These are phyloP conservation scores for Meandrina meandrites DNA, from an alignment of 92 coral and sea anemone genomes.

Conservation along the genomic window DNA sequence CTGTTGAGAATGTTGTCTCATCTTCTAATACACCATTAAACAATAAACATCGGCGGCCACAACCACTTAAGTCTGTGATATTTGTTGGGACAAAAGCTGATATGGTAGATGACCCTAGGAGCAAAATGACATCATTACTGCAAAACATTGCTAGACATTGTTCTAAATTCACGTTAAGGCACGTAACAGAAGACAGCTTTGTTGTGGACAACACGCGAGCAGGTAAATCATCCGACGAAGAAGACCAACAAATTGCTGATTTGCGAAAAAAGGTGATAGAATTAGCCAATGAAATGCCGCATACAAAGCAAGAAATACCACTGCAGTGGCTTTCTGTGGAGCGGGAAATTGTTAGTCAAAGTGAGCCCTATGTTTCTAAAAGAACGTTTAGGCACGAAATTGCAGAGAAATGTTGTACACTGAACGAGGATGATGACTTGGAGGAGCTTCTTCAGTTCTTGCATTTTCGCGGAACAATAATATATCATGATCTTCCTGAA, in stretches of 20 bases:
- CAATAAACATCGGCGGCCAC: too few relatives aligned
- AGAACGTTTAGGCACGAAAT: background rate
- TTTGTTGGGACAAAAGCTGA: constrained; percentile 21
- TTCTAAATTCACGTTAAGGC: background rate
- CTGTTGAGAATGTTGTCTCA: too few relatives aligned
- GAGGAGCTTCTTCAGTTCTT: constrained; percentile 12
- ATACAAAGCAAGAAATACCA: constrained; percentile 6
- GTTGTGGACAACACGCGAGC: background rate
- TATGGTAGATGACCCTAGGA: background rate
- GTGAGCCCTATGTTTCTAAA: background rate
- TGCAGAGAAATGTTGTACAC: background rate
- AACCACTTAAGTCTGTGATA: background rate
- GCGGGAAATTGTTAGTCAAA: background rate
- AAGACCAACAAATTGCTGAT: background rate
- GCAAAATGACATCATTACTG: background rate
- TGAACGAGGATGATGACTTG: background rate
- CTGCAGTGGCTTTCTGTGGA: constrained; percentile 19
- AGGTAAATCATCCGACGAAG: background rate
- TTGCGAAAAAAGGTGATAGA: background rate
- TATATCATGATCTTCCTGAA: background rate
- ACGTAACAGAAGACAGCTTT: background rate
- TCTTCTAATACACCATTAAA: too few relatives aligned
- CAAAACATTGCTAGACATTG: background rate
- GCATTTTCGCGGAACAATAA: constrained; percentile 5
- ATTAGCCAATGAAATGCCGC: constrained; percentile 12